These are phyloP conservation scores for Paracentrotus lividus DNA, from an alignment of 53 echinoderm and acorn worm species.

Conservation along the genomic window DNA sequence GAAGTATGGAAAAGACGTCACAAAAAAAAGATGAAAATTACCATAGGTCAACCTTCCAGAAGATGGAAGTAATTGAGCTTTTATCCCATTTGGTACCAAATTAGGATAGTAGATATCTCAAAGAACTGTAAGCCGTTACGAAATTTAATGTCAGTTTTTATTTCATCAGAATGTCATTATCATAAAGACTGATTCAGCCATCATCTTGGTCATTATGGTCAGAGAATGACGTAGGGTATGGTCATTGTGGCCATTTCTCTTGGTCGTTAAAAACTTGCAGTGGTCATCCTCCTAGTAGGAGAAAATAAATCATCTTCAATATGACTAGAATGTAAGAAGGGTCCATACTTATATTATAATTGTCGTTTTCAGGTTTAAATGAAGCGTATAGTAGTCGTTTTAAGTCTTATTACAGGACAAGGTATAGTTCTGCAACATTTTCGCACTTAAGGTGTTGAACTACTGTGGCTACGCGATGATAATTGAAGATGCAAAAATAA, in stretches of 20 bases:
- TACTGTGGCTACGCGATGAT: neutral
- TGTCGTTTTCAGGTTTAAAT: neutral
- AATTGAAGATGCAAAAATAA: neutral
- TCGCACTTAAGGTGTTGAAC: neutral
- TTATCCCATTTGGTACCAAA: too few relatives aligned
- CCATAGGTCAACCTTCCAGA: too few relatives aligned
- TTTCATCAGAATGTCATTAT: too few relatives aligned
- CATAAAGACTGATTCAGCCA: neutral
- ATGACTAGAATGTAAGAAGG: neutral
- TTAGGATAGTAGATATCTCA: too few relatives aligned
- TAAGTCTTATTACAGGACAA: neutral
- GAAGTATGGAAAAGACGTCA: too few relatives aligned
- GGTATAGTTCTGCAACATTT: neutral
- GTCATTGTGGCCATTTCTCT: neutral
- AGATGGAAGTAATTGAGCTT: too few relatives aligned
- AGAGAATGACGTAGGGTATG: neutral
- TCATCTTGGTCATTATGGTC: slow-evolving; percentile 5
- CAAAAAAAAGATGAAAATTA: too few relatives aligned
- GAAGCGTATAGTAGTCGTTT: too few relatives aligned
- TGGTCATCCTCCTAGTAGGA: neutral
- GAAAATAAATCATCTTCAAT: neutral
- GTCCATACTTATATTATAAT: neutral
- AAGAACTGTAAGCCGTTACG: too few relatives aligned
- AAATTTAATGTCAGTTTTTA: too few relatives aligned
- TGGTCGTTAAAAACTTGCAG: neutral